Base-by-base conservation (phyloP, 2,888 invertebrate species). In the Amphipoea lucens region DNA sequence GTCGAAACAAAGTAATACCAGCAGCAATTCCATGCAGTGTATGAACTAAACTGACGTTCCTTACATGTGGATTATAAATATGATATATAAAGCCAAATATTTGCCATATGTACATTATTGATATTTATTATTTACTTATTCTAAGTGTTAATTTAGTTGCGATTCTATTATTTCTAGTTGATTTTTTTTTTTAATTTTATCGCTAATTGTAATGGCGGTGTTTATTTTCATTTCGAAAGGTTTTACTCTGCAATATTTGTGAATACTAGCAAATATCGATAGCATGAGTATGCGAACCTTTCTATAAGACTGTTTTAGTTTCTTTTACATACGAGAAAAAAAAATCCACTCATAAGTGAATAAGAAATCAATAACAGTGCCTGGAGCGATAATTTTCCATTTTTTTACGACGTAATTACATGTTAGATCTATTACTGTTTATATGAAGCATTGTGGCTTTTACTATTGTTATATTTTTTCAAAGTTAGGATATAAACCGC, bases 401-500 rank as follows among this genome's bases (percentile, higher is more conserved):
- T 92, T 94, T 94, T 96, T 93, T 94, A 94, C 92, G 90, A 93
- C 91, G 90, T 93, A 86, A 92, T 92, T 91, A 94, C 92, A 91
- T 92, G 89, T 94, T 85, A 93, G 90, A 91, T 92, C 92, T 94
- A 94, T 94, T 93, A 93, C 92, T 95, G 94, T 95, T 92, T 94
- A 93, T 94, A 94, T 91, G 87, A 94, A 95, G 92, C 94, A 94
- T 93, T 94, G 91, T 94, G 94, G 96, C 96, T 96, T 96, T 95
- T 95, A 95, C 95, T 96, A 95, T 94, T 96, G 96, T 96, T 96
- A 96, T 96, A 96, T 96, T 96, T 96, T 95, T 96, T 95, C 95
- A 95, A 94, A 93, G 85, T 93, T 96, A 96, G 95, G 92, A 94
- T 96, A 96, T 90, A 91, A 90, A 95, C 94, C 93, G 95, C 95